A percentile compares a stretch with the other conserved stretches of the same genome.
Conservation (phyloP, 2,888 invertebrate genomes). For the Ormyrus labotus region DNA sequence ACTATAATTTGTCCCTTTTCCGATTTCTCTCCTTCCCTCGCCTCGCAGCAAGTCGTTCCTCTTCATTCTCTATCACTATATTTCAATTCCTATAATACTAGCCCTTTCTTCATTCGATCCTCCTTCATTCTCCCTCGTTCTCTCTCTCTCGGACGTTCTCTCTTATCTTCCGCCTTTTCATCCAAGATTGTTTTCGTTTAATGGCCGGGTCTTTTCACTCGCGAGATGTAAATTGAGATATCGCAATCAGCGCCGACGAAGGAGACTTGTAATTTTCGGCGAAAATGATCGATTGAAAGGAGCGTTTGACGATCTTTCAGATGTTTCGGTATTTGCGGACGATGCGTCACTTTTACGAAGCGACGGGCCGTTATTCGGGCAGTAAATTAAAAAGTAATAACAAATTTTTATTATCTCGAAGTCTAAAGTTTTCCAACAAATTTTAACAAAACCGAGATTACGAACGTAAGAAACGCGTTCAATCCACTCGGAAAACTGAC, state of each 20-base stretch:
- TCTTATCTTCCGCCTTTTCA: conserved; percentile 1
- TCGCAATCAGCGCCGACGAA: conserved; percentile 29
- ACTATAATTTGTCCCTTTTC: conserved; percentile 22
- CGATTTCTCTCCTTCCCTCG: conserved; percentile 39
- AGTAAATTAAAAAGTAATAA: conserved; percentile 5
- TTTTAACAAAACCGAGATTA: too few species aligned
- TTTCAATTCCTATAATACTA: conserved; percentile 1
- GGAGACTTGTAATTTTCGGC: conserved; percentile 30
- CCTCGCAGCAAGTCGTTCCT: neutral
- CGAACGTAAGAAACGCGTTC: too few species aligned
- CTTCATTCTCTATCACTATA: conserved; percentile 37
- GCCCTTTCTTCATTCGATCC: neutral
- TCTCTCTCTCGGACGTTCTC: too few species aligned
- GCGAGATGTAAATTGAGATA: conserved; percentile 41
- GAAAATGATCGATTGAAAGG: neutral
- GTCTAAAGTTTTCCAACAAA: too few species aligned
- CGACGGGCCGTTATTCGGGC: neutral
- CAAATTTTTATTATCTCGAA: too few species aligned
- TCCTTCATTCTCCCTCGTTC: too few species aligned
- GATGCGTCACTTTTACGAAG: neutral
- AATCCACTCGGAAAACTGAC: too few species aligned
- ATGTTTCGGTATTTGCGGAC: too few species aligned
- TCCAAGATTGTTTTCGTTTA: conserved; percentile 34
- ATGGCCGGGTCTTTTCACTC: conserved; percentile 36
- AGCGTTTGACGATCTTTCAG: too few species aligned